Percentiles rank a stretch among this genome's conserved stretches.
These are phyloP conservation scores for Saguinus midas DNA, from an alignment of 2,113 vertebrate genomes.

Conservation along the genomic window DNA sequence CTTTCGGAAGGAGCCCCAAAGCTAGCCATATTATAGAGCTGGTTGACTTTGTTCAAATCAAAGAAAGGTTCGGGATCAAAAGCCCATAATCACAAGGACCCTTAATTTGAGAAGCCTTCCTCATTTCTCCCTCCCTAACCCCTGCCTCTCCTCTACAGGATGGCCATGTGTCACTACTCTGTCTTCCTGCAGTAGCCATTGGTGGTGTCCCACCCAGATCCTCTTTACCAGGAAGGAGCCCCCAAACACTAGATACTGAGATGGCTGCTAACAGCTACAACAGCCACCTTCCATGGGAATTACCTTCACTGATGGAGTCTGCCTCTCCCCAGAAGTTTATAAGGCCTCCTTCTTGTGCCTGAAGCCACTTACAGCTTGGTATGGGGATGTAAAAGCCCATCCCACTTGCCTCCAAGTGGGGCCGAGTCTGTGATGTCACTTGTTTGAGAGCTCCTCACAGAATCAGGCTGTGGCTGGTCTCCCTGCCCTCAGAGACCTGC, in stretches of 20 bases:
- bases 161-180: not conserved
- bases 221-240: not conserved
- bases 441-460: not conserved
- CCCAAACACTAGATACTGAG: not conserved
- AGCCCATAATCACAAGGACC: too few species aligned
- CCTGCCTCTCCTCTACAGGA: too few species aligned
- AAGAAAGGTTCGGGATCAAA: too few species aligned
- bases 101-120: too few species aligned
- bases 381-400: too few species aligned
- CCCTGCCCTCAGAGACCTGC: not conserved
- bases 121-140: too few species aligned
- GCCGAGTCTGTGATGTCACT: not conserved
- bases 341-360: too few species aligned
- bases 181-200: not conserved
- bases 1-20: too few species aligned
- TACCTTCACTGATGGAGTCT: not conserved
- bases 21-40: too few species aligned
- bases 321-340: not conserved
- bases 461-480: not conserved
- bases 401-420: not conserved
- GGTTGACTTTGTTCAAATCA: too few species aligned
- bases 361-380: not conserved
- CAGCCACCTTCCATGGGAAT: not conserved
- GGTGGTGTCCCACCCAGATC: not conserved
- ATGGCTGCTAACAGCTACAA: not conserved